A percentile compares a stretch with the other conserved stretches of the same genome.
These are phyloP conservation scores for Gallinago media DNA, from an alignment of 2,113 vertebrate species.

Conservation along the genomic window DNA sequence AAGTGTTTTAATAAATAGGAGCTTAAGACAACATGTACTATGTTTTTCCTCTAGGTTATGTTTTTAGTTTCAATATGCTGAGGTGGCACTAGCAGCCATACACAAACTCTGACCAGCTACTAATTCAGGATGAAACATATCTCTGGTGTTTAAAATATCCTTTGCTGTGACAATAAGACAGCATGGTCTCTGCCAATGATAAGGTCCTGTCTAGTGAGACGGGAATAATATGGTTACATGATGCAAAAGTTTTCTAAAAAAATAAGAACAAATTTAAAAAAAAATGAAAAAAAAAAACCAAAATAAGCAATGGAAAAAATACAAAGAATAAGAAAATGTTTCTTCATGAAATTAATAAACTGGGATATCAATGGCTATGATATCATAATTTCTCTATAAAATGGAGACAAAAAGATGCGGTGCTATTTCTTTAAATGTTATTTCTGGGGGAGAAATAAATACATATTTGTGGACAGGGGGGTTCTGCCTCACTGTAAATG, in stretches of 20 bases:
- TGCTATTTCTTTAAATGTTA: background rate
- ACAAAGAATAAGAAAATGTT: background rate
- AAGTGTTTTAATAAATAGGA: background rate
- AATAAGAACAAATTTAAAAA: background rate
- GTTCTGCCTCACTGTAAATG: background rate
- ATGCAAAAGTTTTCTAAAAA: background rate
- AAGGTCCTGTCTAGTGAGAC: background rate
- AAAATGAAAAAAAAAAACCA: background rate
- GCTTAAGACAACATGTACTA: background rate
- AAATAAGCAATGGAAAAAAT: background rate
- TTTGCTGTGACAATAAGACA: background rate
- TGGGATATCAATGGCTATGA: background rate
- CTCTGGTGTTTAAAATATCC: background rate
- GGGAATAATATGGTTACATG: background rate
- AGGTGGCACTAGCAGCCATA: background rate
- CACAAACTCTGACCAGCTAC: background rate
- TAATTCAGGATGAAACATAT: background rate
- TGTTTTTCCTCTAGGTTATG: background rate
- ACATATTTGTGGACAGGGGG: background rate
- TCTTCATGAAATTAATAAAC: background rate
- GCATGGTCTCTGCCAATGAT: background rate
- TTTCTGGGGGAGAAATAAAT: background rate
- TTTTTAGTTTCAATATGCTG: background rate
- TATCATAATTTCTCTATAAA: background rate
- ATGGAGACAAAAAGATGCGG: background rate